These are phyloP conservation scores for Nansenia antarctica DNA, from an alignment of 2,113 vertebrate species.

Conservation along the genomic window DNA sequence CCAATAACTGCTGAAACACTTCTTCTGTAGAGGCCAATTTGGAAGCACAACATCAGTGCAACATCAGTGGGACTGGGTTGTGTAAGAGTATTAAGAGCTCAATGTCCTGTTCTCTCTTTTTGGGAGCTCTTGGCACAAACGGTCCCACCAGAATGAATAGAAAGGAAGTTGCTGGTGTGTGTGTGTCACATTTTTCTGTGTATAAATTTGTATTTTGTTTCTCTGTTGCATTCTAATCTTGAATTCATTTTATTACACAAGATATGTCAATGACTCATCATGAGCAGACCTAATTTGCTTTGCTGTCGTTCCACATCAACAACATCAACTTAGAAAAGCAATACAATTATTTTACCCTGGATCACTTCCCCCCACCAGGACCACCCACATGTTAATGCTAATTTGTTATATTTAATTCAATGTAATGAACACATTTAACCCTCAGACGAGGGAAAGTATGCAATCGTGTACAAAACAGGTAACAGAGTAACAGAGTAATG, in stretches of 20 bases:
- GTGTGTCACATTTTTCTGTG: background rate
- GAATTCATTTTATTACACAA: too few relatives aligned
- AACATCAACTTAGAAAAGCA: slow-evolving; percentile 15
- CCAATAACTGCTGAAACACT: background rate
- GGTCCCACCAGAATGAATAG: background rate
- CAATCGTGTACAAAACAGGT: too few relatives aligned
- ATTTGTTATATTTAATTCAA: slow-evolving; percentile 11
- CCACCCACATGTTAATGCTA: background rate
- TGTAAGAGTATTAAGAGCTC: too few relatives aligned
- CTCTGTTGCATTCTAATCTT: background rate
- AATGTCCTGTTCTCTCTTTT: background rate
- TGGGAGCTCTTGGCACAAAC: background rate
- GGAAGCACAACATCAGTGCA: background rate
- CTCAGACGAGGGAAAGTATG: too few relatives aligned
- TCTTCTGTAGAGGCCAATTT: background rate
- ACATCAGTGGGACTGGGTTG: background rate
- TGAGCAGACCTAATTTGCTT: slow-evolving; percentile 6
- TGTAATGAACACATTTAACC: too few relatives aligned
- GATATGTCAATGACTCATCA: background rate
- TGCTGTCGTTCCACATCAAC: slow-evolving; percentile 9
- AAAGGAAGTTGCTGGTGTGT: background rate
- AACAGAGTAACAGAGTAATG: background rate
- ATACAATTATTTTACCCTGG: background rate
- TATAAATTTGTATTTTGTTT: background rate
- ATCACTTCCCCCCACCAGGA: background rate